Evolutionary conservation across 2,888 invertebrate genomes (phyloP), one percentile per base, ranked within the genome.

Genomic region (Agriopis leucophaearia): DNA sequence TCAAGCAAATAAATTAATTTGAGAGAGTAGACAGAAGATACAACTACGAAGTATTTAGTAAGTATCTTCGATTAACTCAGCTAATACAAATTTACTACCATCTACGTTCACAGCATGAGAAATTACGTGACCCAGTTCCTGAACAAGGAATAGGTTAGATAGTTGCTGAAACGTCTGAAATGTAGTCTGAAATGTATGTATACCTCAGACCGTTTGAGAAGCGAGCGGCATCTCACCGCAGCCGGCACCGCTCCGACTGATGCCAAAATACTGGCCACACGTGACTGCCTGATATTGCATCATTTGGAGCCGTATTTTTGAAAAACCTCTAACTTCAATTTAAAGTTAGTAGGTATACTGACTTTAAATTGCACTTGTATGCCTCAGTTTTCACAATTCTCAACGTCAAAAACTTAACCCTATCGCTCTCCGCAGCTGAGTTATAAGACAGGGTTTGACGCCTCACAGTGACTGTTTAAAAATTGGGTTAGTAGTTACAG

Each of bases 271-370:
- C 84, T 84, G 84, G 77, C 72, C 78, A 81, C 79, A 88, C 89
- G 89, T 88, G 89, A 85, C 86, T 78, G 66, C 74, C 71, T 73
- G 81, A 85, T 85, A 86, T 86, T 85, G 84, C 83, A 78, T 82
- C 82, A 81, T 80, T 82, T 78, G 80, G 77, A 73, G 27, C 60
- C 16, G 27, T 12, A 48, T 55, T 7, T 54, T 18, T 7, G 12
- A 48, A 45, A 16, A 45, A 13, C 36, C 9, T 0, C 38, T 38
- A 9, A 8, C 8, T 38, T 9, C n/a, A n/a, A n/a, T n/a, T n/a
- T n/a, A n/a, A n/a, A n/a, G n/a, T n/a, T n/a, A n/a, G n/a, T n/a
- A n/a, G n/a, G n/a, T n/a, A n/a, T 27, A 27, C 27, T 4, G 4
- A 27, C 27, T 27, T 27, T 27, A 27, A 27, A 27, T 27, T 27